phyloP scores from a whole-genome alignment of 2,113 vertebrate genomes.

The Alosa alosa region DNA sequence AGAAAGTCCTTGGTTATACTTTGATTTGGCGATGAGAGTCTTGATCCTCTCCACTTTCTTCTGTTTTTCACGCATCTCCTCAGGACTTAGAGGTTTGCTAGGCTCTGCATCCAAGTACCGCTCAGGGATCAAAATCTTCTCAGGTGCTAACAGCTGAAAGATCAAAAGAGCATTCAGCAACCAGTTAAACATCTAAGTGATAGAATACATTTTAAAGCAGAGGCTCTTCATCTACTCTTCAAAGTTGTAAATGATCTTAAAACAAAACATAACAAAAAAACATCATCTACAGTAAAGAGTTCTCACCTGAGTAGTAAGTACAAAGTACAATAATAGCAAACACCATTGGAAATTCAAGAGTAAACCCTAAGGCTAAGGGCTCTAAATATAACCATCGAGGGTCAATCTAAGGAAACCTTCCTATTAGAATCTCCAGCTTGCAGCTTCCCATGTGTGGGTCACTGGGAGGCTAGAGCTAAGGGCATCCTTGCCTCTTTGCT shows the following conservation, averaged over 20 bases:
- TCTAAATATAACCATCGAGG: not conserved
- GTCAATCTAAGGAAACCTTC: not conserved
- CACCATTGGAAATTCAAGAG: not conserved
- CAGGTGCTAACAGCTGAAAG: conserved; percentile 78
- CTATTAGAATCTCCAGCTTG: not conserved
- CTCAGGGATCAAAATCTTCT: conserved; percentile 88
- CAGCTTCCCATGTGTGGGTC: not conserved
- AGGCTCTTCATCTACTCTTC: not conserved
- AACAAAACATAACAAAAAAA: not conserved
- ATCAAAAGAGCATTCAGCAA: conserved; percentile 18
- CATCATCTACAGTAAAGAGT: not conserved
- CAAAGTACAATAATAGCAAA: not conserved
- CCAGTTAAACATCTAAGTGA: not conserved
- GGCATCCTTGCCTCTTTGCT: conserved; percentile 75
- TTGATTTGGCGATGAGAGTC: conserved; percentile 95
- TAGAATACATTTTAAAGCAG: not conserved
- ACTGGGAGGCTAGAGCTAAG: not conserved
- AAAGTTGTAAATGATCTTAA: not conserved
- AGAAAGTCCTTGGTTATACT: conserved; percentile 68
- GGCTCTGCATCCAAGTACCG: conserved; percentile 84
- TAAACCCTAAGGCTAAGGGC: not conserved
- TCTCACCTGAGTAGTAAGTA: not conserved
- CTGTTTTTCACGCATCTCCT: conserved; percentile 91
- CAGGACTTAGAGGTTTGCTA: conserved; percentile 79
- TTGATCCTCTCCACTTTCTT: conserved; percentile 96